Percentiles rank a stretch among this genome's conserved stretches.
Conservation (phyloP, 2,797 vertebrate genomes). For the Cygnus olor region DNA sequence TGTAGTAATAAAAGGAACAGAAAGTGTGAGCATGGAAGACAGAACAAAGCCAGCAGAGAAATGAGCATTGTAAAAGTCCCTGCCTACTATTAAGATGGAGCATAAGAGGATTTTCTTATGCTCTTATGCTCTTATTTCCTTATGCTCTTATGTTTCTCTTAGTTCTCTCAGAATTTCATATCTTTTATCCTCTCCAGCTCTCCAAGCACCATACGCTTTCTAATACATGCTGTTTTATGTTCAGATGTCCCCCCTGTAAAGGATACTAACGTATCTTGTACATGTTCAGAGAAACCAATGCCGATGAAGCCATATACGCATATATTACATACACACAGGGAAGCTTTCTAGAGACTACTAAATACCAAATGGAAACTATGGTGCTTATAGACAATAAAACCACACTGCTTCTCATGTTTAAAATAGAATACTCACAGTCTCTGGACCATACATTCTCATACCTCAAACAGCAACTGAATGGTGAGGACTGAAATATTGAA, state of each 20-base stretch:
- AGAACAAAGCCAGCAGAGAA: neutral
- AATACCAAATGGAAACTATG: neutral
- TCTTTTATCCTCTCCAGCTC: neutral
- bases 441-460: neutral
- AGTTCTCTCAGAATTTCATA: neutral
- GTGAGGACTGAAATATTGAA: neutral
- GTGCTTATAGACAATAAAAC: neutral
- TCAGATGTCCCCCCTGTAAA: neutral
- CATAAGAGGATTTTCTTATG: neutral
- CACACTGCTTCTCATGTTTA: neutral
- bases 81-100: neutral
- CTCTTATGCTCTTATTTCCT: too few species aligned
- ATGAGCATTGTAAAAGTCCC: neutral
- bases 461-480: neutral
- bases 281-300: neutral
- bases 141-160: neutral
- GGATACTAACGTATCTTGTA: too few species aligned
- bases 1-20: too few species aligned
- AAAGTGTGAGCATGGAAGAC: neutral
- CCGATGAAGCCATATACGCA: too few species aligned
- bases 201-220: neutral
- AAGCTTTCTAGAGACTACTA: neutral
- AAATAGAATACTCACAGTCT: neutral
- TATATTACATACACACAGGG: neutral
- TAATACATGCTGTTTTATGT: neutral